phyloP scores from a whole-genome alignment of 2,797 vertebrate genomes.

The Leptodactylus fallax region DNA sequence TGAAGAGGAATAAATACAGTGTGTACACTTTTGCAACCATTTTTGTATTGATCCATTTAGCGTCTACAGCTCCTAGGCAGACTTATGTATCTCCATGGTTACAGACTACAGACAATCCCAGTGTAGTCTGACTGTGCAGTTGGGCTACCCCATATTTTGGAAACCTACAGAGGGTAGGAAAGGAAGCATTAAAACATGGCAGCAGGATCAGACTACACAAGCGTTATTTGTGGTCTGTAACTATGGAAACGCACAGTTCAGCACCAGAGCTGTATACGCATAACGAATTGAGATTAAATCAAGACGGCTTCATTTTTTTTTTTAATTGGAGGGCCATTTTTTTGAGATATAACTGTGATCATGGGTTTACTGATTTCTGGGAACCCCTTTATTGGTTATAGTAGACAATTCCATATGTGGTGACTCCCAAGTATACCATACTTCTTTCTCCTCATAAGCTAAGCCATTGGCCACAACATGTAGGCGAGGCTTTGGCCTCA shows the following conservation, averaged over 20 bases:
- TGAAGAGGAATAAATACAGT: too few relatives aligned
- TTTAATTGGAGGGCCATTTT: too few relatives aligned
- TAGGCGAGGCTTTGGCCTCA: too few relatives aligned
- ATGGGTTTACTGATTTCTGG: too few relatives aligned
- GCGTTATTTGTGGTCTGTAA: background rate
- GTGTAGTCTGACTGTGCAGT: background rate
- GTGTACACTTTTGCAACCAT: background rate
- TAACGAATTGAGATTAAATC: background rate
- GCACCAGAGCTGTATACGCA: background rate
- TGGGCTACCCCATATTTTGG: background rate
- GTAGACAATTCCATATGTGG: too few relatives aligned
- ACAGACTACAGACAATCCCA: background rate
- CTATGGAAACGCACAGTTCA: background rate
- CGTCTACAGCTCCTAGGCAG: background rate
- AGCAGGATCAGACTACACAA: background rate
- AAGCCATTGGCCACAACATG: too few relatives aligned
- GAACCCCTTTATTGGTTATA: too few relatives aligned
- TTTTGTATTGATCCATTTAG: background rate
- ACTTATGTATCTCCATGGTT: background rate
- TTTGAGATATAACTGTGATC: too few relatives aligned
- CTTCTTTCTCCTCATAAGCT: too few relatives aligned
- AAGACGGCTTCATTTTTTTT: background rate
- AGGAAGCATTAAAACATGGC: too few relatives aligned
- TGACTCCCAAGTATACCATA: too few relatives aligned
- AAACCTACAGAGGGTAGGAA: too few relatives aligned